Evolutionary conservation across 2,797 vertebrate species (phyloP), one percentile per base, ranked within the genome.

Genomic region (Chaenodraco wilsoni): DNA sequence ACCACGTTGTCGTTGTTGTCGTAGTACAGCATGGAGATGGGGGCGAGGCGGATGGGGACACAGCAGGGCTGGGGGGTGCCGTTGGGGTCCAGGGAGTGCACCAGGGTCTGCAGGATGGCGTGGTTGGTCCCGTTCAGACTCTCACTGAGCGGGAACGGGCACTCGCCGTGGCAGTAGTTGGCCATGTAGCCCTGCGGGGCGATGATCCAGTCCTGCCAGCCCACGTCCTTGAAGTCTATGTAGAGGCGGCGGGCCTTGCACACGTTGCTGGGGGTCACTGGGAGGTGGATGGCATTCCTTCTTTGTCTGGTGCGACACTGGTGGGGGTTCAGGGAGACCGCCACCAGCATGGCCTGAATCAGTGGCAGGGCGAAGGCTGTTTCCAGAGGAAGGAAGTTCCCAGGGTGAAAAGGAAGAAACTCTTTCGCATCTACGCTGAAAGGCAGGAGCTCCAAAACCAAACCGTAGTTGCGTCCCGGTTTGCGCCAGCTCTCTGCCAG

Each of bases 141-240:
- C 0, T 96, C 93, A 0, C 95, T 95, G 65, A 98, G 90, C 0
- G 97, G 96, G 59, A 97, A 97, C 0, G 96, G 95, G 11, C 98
- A 99, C 45, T 97, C 95, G 0, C 98, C 98, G 3, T 96, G 87
- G 87, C 98, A 99, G 82, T 97, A 98, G 67, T 99, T 99, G 9
- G 97, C 97, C 92, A 97, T 83, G 93, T 97, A 99, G n/a, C 98
- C 98, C 69, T 95, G 96, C 0, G 98, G 97, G 0, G 98, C 98
- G 1, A 99, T 98, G 86, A 99, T 96, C 98, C 98, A 99, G 72
- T 96, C 96, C 89, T 98, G 96, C 98, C 97, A 99, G 16, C 97
- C 97, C 3, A 99, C 95, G 0, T 99, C 97, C 6, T 93, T 95
- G 90, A 99, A 99, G 91, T 96, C 96, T 40, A 99, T 94, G 87